Percentiles rank a stretch among this genome's conserved stretches.
These are phyloP conservation scores for Myripristis jacobus DNA, from an alignment of 2,797 vertebrate genomes.

Conservation along the genomic window DNA sequence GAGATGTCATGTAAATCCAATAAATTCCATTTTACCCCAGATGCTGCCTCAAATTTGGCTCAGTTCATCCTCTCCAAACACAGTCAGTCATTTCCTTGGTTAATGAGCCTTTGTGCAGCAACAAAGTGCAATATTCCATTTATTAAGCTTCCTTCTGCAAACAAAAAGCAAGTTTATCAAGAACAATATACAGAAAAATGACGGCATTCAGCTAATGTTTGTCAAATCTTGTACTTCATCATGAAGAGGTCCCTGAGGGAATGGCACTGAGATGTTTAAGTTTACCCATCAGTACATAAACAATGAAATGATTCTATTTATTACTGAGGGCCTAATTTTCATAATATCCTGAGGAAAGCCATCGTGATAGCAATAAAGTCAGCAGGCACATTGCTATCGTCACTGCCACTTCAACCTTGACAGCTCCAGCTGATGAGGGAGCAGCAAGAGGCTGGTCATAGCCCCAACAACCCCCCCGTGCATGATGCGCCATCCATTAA, in stretches of 20 bases:
- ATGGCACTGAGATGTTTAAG: neutral
- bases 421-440: slow-evolving; percentile 45
- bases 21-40: neutral
- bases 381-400: slow-evolving; percentile 27
- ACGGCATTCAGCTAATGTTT: slow-evolving; percentile 14
- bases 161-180: neutral
- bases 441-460: slow-evolving; percentile 37
- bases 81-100: neutral
- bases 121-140: neutral
- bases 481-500: slow-evolving; percentile 74
- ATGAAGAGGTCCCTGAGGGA: neutral
- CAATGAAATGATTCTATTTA: slow-evolving; percentile 24
- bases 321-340: slow-evolving; percentile 27
- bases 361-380: slow-evolving; percentile 34
- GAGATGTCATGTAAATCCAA: slow-evolving; percentile 5
- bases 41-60: neutral
- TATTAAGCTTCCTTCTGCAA: neutral
- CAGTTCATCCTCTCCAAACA: neutral
- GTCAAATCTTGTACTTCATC: neutral
- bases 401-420: slow-evolving; percentile 38
- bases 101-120: slow-evolving; percentile 4
- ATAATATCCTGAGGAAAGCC: slow-evolving; percentile 32
- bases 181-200: slow-evolving; percentile 1
- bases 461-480: slow-evolving; percentile 47
- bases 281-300: slow-evolving; percentile 17